phyloP scores from a whole-genome alignment of 1,140 invertebrate genomes.

The Formica selysi region DNA sequence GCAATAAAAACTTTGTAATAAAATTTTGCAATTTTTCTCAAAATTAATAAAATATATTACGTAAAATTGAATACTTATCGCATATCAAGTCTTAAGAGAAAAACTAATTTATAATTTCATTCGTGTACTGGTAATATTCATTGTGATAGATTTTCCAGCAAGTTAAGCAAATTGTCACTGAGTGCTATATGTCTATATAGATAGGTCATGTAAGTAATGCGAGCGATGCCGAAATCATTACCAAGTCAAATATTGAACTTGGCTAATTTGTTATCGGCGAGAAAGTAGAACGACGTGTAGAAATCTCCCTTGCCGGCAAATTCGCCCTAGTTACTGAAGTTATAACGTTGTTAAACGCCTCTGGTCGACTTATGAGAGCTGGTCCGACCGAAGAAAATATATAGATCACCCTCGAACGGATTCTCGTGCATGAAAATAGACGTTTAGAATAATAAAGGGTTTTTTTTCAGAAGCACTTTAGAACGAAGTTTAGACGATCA shows the following conservation, averaged over 20 bases:
- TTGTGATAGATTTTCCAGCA: conserved; percentile 39
- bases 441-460: conserved; percentile 69
- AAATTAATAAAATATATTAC: neutral
- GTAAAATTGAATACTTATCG: neutral
- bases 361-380: conserved; percentile 67
- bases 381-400: conserved; percentile 57
- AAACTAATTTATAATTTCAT: neutral
- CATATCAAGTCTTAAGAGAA: neutral
- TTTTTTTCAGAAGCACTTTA: conserved; percentile 33
- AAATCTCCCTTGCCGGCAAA: conserved; percentile 72
- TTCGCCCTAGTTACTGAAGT: conserved; percentile 75
- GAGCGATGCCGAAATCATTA: conserved; percentile 67
- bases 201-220: conserved; percentile 49
- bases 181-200: conserved; percentile 26
- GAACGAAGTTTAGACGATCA: conserved; percentile 50
- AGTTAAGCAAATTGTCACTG: conserved; percentile 46
- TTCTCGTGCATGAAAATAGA: conserved; percentile 63
- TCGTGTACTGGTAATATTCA: conserved; percentile 7
- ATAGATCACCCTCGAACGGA: conserved; percentile 66
- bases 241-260: conserved; percentile 74
- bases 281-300: conserved; percentile 68
- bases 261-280: conserved; percentile 72
- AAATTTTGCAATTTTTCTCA: neutral
- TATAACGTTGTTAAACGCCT: conserved; percentile 74
- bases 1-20: neutral